Conservation (phyloP, 2,113 vertebrate species). For the Bungarus multicinctus region DNA sequence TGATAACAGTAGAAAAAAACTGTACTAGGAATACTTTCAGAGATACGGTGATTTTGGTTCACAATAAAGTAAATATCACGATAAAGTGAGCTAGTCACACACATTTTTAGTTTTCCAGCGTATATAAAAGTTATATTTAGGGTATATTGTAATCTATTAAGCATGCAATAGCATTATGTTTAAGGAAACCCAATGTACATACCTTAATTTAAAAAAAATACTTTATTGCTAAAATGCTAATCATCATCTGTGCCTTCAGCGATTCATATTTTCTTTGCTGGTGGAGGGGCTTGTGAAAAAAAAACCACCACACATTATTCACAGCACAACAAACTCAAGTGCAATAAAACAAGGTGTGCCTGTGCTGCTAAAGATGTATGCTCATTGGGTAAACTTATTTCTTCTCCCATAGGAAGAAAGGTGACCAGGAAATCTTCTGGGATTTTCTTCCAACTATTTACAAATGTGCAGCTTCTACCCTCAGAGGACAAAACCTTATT, state of each 20-base stretch:
- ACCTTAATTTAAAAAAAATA: neutral
- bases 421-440: neutral
- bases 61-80: neutral
- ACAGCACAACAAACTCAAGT: neutral
- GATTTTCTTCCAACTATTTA: neutral
- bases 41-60: neutral
- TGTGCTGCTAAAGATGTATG: neutral
- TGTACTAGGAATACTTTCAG: neutral
- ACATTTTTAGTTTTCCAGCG: neutral
- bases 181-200: neutral
- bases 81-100: neutral
- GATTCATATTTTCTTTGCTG: neutral
- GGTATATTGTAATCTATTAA: neutral
- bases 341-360: neutral
- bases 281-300: neutral
- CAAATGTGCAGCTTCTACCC: neutral
- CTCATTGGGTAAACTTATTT: neutral
- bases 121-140: neutral
- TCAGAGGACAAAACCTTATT: neutral
- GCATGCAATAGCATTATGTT: neutral
- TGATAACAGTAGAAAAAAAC: neutral
- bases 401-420: no score
- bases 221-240: neutral
- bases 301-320: neutral
- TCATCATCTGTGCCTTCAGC: neutral